Base-by-base conservation (phyloP, 2,888 invertebrate species). In the Siphonodentalium dalli region DNA sequence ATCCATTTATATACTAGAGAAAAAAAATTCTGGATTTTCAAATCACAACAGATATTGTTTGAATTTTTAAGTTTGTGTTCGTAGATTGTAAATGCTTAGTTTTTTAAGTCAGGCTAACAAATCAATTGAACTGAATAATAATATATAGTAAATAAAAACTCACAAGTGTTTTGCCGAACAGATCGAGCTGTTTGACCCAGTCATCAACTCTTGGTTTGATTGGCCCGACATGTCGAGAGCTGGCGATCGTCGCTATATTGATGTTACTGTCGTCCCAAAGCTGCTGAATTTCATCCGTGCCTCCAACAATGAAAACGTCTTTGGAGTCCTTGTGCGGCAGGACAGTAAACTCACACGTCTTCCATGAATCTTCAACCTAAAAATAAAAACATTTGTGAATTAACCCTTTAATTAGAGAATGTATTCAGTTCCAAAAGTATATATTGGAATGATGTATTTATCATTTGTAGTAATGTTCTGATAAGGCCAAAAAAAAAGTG, bases 251-350 rank as follows among this genome's bases (percentile, higher is more conserved):
- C 66, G 89, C 88, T 33, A 94, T 86, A 73, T 90, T 90, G 46
- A 94, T 92, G 78, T 89, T 90, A 69, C 90, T 90, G 76, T 94
- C 94, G 74, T 94, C 94, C 3, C 92, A 80, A 2, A 88, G 85
- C 0, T 88, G 85, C 79, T 92, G 92, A 26, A 94, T 84, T 66
- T 94, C 93, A 68, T 94, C 94, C 1, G 91, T 85, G 0, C 90
- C 89, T 2, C 92, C 93, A 46, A 94, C 82, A 28, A 94, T 88
- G 71, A 85, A 93, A 0, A 92, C 88, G 75, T 94, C 93, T 67
- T 90, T 90, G 0, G 88, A 84, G 64, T 93, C 92, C 71, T 90
- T 91, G 82, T 93, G 90, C 0, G 87, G 84, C 0, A 91, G 77
- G 0, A 93, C 88, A 1, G 87, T 85, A 66, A 93, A 89, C 74